Evolutionary conservation across 2,113 vertebrate species (phyloP).

Genomic region (Labeo rohita): DNA sequence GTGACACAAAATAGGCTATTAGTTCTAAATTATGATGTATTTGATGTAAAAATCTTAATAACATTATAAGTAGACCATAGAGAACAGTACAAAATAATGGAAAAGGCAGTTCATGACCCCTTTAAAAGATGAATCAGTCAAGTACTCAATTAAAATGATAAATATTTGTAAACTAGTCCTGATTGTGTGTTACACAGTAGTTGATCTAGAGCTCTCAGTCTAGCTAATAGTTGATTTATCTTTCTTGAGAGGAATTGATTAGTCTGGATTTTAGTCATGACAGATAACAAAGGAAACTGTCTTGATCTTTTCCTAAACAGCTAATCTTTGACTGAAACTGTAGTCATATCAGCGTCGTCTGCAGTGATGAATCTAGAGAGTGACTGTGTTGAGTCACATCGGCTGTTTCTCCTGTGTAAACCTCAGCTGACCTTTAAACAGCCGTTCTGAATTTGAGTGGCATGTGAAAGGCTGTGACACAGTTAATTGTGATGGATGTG

Average conservation of each 20-base stretch:
- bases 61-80: too few relatives aligned
- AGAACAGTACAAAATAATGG: too few relatives aligned
- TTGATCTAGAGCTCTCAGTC: not conserved
- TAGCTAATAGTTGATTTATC: not conserved
- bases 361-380: not conserved
- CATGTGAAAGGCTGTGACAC: conserved; percentile 5
- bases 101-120: too few relatives aligned
- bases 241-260: not conserved
- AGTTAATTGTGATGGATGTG: not conserved
- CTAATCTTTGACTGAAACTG: not conserved
- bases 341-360: not conserved
- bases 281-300: not conserved
- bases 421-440: not conserved
- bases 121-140: not conserved
- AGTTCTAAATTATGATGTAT: too few relatives aligned
- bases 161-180: not conserved
- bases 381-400: not conserved
- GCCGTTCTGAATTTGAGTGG: not conserved
- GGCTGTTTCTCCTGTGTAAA: not conserved
- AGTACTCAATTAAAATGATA: not conserved
- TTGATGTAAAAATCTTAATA: too few relatives aligned
- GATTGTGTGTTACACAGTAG: not conserved
- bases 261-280: not conserved
- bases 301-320: not conserved
- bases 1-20: too few relatives aligned